phyloP scores from a whole-genome alignment of 2,113 vertebrate species.

The Stegastes partitus region DNA sequence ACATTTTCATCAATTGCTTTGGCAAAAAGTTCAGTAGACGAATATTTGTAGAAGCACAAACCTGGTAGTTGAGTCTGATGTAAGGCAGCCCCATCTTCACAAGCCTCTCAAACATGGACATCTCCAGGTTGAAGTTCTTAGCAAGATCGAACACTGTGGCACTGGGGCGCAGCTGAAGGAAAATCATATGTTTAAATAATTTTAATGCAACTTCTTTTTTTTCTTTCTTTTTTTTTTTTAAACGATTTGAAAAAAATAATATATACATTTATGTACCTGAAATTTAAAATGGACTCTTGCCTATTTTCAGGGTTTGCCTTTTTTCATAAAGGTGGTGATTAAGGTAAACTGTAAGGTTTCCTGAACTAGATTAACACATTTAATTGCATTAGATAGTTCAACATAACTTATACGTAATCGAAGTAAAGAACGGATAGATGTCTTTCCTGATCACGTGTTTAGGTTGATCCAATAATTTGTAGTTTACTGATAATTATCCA shows the following conservation, averaged over 20 bases:
- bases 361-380: background rate
- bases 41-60: constrained; percentile 62
- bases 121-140: constrained; percentile 93
- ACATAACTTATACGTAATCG: background rate
- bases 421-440: constrained; percentile 13
- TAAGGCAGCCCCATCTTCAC: constrained; percentile 90
- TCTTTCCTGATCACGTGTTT: background rate
- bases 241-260: background rate
- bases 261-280: background rate
- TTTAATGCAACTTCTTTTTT: no score
- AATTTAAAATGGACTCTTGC: background rate
- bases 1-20: background rate
- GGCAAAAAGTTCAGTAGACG: background rate
- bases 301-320: background rate
- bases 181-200: background rate
- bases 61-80: constrained; percentile 94
- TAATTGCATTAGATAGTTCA: background rate
- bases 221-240: background rate
- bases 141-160: constrained; percentile 95
- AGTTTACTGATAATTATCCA: constrained; percentile 14
- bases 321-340: background rate
- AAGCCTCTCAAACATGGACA: constrained; percentile 96
- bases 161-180: constrained; percentile 89
- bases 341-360: background rate
- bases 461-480: constrained; percentile 1